Base-by-base conservation (phyloP, 2,797 vertebrate species). In the Merluccius polli region DNA sequence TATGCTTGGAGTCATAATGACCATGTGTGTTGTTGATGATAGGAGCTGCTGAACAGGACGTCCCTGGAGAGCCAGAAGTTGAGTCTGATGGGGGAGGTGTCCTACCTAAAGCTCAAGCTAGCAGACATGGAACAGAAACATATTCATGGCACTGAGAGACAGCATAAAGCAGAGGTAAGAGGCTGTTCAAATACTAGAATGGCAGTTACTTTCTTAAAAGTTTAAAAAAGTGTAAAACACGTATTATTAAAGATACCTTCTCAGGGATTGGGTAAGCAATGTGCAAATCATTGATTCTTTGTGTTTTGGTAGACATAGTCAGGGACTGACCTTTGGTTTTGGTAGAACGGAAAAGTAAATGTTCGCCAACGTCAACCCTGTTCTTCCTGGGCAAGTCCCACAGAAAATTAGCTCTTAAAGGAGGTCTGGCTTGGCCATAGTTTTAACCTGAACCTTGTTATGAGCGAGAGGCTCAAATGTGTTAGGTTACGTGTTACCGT, bases 121-220 rank as follows among this genome's bases (percentile, higher is more conserved):
- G 93, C 94, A 85, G 94, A 95, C 79, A 97, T 99, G 95, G 98
- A 99, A 84, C 96, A 95, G 83, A 96, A 96, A 77, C 95, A 96
- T 84, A 89, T 84, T 78, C 94, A 95, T 63, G 93, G 93, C n/a
- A 92, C 94, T 67, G 96, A 98, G 81, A 96, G 95, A 78, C 95
- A 98, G 83, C 96, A 94, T 83, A 99, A 98, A 93, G 97, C 97
- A 72, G 97, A 99, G 95, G 97, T 98, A 92, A 4, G 73, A 52
- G 71, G 72, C 68, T 15, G 63, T 24, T 52, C 15, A 12, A 63
- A 77, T 41, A 30, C 30, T 41, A 41, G 68, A 35, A 36, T 27
- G n/a, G n/a, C 52, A 63, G 9, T 9, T 63, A 63, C 52, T 63
- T 27, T 63, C 52, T 63, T 63, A 24, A 24, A 63, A 63, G 52